Evolutionary conservation across 23 tunicate genomes (phyloP), one percentile per base, ranked within the genome.

Genomic region (Trididemnum nubilum): DNA sequence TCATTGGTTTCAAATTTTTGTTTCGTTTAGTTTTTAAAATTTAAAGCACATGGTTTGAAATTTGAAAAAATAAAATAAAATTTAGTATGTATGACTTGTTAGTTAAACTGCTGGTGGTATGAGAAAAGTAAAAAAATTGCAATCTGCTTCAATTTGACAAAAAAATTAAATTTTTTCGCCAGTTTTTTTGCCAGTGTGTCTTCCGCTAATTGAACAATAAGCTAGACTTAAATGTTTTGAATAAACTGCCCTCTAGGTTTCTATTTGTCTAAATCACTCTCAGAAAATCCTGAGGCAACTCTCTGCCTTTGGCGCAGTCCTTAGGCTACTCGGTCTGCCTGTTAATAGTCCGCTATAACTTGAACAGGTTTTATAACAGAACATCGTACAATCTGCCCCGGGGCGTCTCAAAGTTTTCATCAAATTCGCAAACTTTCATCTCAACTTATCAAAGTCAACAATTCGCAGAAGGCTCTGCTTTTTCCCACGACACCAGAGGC

Each of bases 231-330:
- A 80, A 80, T 65, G 71, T 71, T 71, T 52, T 71, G 61, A 82
- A 82, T 82, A 82, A 82, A 82, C 86, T 82, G 78, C 65, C 44
- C 86, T 82, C 77, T 69, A 71, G 86, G 44, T 52, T 49, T 39
- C 44, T 30, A 19, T 64, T 59, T 60, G 34, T 80, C 63, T 39
- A 65, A 80, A 82, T 50, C 70, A 51, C 78, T 71, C 71, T 22
- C 65, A 28, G 70, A 24, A 70, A 82, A 70, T 70, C 86, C 86
- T 82, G 73, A 82, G 87, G 87, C 87, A 24, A 83, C 67, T 77
- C 21, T 31, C 58, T 26, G 73, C 87, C 87, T 73, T 77, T 83
- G 87, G 87, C 87, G 2, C 73, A 28, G 36, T 44, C 87, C 87
- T 83, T 37, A 78, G 87, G 87, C 88, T 35, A 85, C 81, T 19